Evolutionary conservation across 2,797 vertebrate species (phyloP).

Genomic region (Sus cebifrons): DNA sequence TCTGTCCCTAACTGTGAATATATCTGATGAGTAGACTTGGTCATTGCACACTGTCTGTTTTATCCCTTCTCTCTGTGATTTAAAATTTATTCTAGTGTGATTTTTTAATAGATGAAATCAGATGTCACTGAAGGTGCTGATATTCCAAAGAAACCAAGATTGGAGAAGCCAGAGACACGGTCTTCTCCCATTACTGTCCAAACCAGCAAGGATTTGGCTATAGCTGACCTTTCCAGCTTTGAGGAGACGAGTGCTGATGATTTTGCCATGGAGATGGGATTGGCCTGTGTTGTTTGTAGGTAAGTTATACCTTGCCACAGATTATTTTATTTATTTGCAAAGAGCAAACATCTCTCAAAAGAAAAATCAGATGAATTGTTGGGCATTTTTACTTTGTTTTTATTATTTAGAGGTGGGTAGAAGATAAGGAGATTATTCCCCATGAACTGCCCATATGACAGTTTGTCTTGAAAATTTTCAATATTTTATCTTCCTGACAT

Average conservation of each 20-base stretch:
- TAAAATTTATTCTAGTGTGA: not conserved
- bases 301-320: conserved; percentile 79
- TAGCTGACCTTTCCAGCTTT: conserved; percentile 95
- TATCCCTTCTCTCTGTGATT: not conserved
- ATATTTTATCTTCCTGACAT: not conserved
- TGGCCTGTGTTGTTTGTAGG: conserved; percentile 99
- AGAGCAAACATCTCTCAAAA: not conserved
- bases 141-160: conserved; percentile 95
- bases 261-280: conserved; percentile 99
- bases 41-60: not conserved
- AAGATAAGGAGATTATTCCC: conserved; percentile 1
- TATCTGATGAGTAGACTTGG: not conserved
- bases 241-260: conserved; percentile 99
- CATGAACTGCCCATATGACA: not conserved
- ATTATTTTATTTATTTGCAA: conserved; percentile 21
- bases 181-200: conserved; percentile 96
- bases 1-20: conserved; percentile 4
- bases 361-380: not conserved
- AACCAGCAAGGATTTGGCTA: conserved; percentile 95
- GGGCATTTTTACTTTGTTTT: conserved; percentile 3
- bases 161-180: conserved; percentile 96
- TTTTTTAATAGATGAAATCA: conserved; percentile 92
- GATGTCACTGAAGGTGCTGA: conserved; percentile 93
- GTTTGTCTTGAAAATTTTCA: not conserved
- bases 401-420: not conserved